Base-by-base conservation (phyloP, 2,113 vertebrate genomes). In the Eira barbara region DNA sequence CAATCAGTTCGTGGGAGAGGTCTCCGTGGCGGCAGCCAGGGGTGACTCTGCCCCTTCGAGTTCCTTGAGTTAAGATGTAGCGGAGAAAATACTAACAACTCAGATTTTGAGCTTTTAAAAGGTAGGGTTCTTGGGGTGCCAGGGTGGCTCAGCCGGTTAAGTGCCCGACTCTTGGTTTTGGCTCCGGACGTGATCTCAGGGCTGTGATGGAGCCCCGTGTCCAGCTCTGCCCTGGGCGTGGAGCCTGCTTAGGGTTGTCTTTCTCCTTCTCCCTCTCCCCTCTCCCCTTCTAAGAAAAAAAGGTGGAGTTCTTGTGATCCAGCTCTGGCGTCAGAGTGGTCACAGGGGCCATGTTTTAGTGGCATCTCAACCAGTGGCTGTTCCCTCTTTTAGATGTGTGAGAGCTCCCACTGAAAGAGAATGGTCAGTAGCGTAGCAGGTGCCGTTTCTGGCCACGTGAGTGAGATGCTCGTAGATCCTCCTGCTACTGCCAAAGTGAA, bases 391-490 rank as follows among this genome's bases (percentile, higher is more conserved):
- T 0, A 29, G 59, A 10, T 6, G 6, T 4, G 9, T n/a, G 76
- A 42, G 42, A 42, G 52, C 6, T 9, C 36, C 36, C 8, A 7
- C 49, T 6, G 1, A 15, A n/a, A 63, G n/a, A 5, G 23, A 6
- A 55, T 10, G 8, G 39, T 34, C 2, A 4, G 18, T 20, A 15
- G 10, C 4, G 0, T 8, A 14, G n/a, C 23, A 3, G 47, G 36
- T n/a, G 21, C 84, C 12, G 1, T 45, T 59, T 84, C 9, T 45
- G 61, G 59, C n/a, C 5, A 71, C 15, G 1, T 6, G 76, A 36
- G 31, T 67, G 63, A 55, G 47, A 31, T 8, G 65, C 73, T 82
- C 71, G 71, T 81, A 47, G 34, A 39, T 31, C 15, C 15, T 84
- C 63, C 27, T 78, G n/a, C 59, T 67, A 31, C n/a, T 74, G 23